Evolutionary conservation across 2,797 vertebrate species (phyloP).

Genomic region (Synaphobranchus kaupii): DNA sequence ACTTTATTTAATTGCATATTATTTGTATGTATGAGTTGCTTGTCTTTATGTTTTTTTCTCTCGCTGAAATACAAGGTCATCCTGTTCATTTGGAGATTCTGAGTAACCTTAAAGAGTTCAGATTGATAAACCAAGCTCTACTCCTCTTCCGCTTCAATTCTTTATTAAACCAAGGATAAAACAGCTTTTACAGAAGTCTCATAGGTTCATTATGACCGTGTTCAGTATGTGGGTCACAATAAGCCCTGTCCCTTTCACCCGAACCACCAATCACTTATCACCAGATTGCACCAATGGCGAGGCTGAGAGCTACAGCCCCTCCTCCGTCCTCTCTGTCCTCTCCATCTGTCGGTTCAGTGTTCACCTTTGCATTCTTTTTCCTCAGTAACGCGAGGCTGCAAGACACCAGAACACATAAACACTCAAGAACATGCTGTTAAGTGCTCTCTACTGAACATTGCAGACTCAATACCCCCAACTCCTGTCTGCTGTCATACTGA

Average conservation of each 20-base stretch:
- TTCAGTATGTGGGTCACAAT: constrained; percentile 10
- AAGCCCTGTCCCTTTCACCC: not conserved
- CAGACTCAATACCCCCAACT: not conserved
- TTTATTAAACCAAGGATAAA: constrained; percentile 34
- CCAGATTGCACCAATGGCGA: not conserved
- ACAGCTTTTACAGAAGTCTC: not conserved
- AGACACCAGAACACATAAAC: not conserved
- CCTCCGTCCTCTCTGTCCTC: not conserved
- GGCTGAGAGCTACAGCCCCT: not conserved
- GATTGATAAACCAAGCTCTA: not conserved
- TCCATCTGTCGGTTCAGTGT: not conserved
- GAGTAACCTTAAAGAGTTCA: not conserved
- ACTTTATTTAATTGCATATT: not conserved
- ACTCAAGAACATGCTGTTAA: not conserved
- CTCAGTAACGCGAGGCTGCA: not conserved
- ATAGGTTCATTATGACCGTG: not conserved
- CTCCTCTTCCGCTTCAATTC: not conserved
- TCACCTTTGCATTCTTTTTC: constrained; percentile 13
- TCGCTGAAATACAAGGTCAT: not conserved
- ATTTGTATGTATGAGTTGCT: not conserved
- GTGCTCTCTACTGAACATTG: not conserved
- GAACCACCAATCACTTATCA: not conserved
- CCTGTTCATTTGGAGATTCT: not conserved
- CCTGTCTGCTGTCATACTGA: not conserved
- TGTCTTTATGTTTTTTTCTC: not conserved